Evolutionary conservation across 2,888 invertebrate species (phyloP).

Genomic region (Apodemia mormo): DNA sequence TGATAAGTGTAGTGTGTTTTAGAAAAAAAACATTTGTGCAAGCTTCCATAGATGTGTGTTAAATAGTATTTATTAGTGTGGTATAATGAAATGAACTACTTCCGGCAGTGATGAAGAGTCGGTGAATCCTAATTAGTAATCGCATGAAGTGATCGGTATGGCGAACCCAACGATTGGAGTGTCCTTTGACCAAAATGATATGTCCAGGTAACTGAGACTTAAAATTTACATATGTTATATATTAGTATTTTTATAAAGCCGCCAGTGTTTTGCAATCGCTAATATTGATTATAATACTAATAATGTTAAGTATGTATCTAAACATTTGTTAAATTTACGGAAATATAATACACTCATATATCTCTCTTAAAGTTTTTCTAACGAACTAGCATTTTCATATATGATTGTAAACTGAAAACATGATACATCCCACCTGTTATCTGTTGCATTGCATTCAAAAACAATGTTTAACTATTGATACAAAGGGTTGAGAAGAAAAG

Average conservation of each 20-base stretch:
- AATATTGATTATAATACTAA: too few species aligned
- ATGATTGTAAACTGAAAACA: too few species aligned
- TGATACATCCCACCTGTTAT: too few species aligned
- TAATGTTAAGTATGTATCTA: too few species aligned
- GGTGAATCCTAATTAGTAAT: constrained; percentile 47
- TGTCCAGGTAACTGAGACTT: constrained; percentile 73
- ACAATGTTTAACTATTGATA: too few species aligned
- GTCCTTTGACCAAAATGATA: constrained; percentile 86
- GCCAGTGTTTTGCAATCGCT: too few species aligned
- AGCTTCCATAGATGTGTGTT: constrained; percentile 39
- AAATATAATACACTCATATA: too few species aligned
- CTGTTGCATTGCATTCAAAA: too few species aligned
- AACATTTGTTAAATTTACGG: too few species aligned
- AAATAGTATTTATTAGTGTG: constrained; percentile 49
- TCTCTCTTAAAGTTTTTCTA: too few species aligned
- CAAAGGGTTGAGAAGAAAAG: too few species aligned
- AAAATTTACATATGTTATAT: neutral
- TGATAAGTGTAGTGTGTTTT: constrained; percentile 38
- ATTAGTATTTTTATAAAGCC: neutral
- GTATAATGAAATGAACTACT: constrained; percentile 50
- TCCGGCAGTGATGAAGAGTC: constrained; percentile 64
- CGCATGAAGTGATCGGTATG: constrained; percentile 56
- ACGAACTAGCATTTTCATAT: too few species aligned
- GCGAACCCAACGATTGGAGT: constrained; percentile 82
- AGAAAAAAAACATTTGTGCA: constrained; percentile 36